Base-by-base conservation (phyloP, 1,140 invertebrate genomes). In the Temnothorax longispinosus region DNA sequence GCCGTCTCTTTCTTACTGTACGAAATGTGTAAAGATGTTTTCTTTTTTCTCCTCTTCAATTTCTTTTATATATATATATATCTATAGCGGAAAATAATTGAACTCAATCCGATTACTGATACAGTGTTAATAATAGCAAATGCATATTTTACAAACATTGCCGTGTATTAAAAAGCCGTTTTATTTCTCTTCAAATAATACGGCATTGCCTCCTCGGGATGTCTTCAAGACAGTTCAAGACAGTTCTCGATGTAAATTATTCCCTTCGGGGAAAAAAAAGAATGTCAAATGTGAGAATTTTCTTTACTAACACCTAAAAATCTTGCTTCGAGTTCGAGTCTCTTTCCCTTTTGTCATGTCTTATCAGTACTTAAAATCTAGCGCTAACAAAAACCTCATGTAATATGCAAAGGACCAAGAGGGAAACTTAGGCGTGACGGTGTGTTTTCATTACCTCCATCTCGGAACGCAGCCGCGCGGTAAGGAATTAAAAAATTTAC, bases 401-500 rank as follows among this genome's bases (percentile, higher is more conserved):
- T 56, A 62, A 76, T 54, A 50, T 35, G 65, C 38, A 71, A 85
- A 65, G 18, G 38, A 65, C 50, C 18, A 50, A 44, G 38, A 80
- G n/a, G 8, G 35, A 27, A 52, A 62, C 10, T 18, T 52, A 21
- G 41, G 38, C 52, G 27, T 60, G 80, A 47, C 38, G 41, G 41
- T 38, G 54, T 50, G 41, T 84, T 84, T 84, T 84, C 56, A 84
- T 84, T 84, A 60, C 54, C 50, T 47, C n/a, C 69, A 60, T 84
- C 69, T 74, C 80, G 80, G 67, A 38, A 38, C 56, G 54, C 41
- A 60, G 38, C 52, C 54, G 52, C 67, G 7, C 15, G 60, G 56
- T 13, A 52, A 69, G 50, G 50, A 82, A 89, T 89, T 89, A 89
- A 89, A 89, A 89, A 87, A 89, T 89, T 89, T 89, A 89, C 69